Evolutionary conservation across 2,888 invertebrate genomes (phyloP), one percentile per base, ranked within the genome.

Genomic region (Amblyteles armatorius): DNA sequence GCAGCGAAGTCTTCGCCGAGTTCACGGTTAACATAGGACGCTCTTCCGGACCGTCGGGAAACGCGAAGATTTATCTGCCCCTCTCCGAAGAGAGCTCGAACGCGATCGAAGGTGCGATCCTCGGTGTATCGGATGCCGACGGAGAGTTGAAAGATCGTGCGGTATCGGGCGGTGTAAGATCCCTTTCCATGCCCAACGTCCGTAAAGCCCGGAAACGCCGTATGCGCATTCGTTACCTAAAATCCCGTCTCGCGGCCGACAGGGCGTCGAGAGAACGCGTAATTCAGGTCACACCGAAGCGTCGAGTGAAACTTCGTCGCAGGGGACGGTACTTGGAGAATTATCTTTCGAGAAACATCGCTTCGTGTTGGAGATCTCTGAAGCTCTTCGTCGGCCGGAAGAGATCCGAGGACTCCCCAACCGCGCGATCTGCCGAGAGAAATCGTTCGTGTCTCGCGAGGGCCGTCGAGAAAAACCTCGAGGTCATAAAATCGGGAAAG

Each of bases 391-490:
- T 81, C 0, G 52, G 36, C 11, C 44, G 26, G n/a, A 36, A 71
- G 65, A 71, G 73, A 52, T 55, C 19, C 7, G n/a, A 57, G 9
- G 29, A 33, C 13, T n/a, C 19, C 11, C 9, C 19, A 11, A 6
- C 55, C 55, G 81, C 48, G 60, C 55, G 74, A 50, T 77, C 71
- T 11, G 16, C 57, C n/a, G 73, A 36, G 16, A 82, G 67, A 60
- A 68, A 67, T 13, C 69, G 73, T 3, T 77, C 60, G 0, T 40
- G 78, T 36, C 36, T 86, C 57, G 89, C 89, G 65, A 85, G 88
- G 0, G 73, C 89, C n/a, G 60, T 90, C 1, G 69, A 55, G 13
- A 82, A 78, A 13, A 87, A 88, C 60, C 29, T 88, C 48, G 77
- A 87, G 4, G 79, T 86, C 1, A 57, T 90, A 1, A 26, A 55